Evolutionary conservation across 2,113 vertebrate species (phyloP), one percentile per base, ranked within the genome.

Genomic region (Pedetes capensis): DNA sequence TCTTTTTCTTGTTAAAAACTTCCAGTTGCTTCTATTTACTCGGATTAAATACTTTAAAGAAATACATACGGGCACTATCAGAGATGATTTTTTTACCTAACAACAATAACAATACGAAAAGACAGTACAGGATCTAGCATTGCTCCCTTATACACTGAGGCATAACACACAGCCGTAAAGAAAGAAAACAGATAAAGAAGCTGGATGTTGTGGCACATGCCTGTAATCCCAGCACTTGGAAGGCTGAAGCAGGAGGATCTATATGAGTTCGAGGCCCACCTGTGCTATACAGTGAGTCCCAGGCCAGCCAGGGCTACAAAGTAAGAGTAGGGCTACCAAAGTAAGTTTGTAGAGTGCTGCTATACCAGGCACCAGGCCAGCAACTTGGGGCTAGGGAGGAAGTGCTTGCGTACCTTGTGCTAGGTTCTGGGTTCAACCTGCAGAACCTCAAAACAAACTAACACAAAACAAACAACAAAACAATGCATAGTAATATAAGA

Each of bases 1-100:
- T 87, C 80, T 95, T 97, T 94, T 96, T 94, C 97, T 96, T 95
- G 87, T 95, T 88, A 49, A 22, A 81, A 92, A 78, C 81, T 37
- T 87, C 51, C 44, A 82, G 34, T 80, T 57, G 76, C 44, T 92
- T 96, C 63, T 88, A 29, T 82, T 90, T 63, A 78, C 42, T 74
- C 57, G 49, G 32, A 89, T 59, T 68, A 82, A 89, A 93, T 57
- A 69, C 53, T 87, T 84, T 79, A 11, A 39, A 79, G 74, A 96
- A 78, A 72, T 90, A 2, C 47, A 78, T 37, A 10, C 87, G 42
- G 76, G 13, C 6, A 82, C 4, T n/a, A 23, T 32, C 27, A 89
- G 94, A 87, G 29, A 53, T 20, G 11, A 90, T 80, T 74, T 89
- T 80, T 89, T n/a, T n/a, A n/a, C n/a, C n/a, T n/a, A n/a, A n/a